These are phyloP conservation scores for Casuarius casuarius DNA, from an alignment of 2,113 vertebrate species.

Conservation along the genomic window DNA sequence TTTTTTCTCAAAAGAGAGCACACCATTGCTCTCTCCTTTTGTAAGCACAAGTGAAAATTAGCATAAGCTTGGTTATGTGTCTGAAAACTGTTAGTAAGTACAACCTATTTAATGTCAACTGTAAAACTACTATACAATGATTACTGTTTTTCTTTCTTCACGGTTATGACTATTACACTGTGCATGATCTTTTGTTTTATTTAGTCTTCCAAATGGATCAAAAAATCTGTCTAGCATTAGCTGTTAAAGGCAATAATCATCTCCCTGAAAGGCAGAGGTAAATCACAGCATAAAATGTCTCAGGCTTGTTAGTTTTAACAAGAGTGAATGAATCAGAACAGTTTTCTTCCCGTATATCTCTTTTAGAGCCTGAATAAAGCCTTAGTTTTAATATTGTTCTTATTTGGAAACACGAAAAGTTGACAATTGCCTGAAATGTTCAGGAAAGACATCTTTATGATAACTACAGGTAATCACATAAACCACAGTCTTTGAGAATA, in stretches of 20 bases:
- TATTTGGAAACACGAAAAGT: background rate
- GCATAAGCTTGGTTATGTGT: background rate
- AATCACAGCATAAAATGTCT: background rate
- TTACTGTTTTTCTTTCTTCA: background rate
- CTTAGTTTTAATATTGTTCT: background rate
- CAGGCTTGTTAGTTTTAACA: background rate
- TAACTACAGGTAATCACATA: background rate
- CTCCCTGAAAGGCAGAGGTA: background rate
- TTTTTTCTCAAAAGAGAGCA: background rate
- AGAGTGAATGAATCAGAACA: background rate
- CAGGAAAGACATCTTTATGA: background rate
- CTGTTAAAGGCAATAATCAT: background rate
- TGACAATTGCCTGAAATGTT: background rate
- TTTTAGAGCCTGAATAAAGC: background rate
- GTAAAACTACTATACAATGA: background rate
- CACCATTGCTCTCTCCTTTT: background rate
- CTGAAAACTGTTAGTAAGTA: background rate
- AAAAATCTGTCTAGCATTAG: background rate
- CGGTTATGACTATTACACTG: background rate
- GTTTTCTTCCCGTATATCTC: background rate
- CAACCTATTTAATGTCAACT: background rate
- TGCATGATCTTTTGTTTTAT: background rate
- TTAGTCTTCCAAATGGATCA: background rate
- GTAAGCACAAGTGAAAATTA: background rate
- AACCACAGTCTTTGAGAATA: background rate